phyloP scores from a whole-genome alignment of 1,140 invertebrate species.

The Macrocentrus cingulum region DNA sequence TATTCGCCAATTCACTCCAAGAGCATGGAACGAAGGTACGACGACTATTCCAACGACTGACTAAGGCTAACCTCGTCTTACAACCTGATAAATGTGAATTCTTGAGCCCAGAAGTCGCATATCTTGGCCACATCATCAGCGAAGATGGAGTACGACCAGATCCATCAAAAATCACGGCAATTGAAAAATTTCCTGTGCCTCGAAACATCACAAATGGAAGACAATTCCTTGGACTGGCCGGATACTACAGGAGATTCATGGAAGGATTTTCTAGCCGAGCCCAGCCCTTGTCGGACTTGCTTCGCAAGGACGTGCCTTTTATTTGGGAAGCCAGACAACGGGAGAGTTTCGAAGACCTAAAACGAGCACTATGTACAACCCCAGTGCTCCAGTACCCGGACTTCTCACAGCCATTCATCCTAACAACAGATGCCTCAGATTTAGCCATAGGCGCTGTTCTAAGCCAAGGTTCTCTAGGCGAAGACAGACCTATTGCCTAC shows the following conservation, averaged over 20 bases:
- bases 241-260: too few relatives aligned
- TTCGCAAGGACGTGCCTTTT: neutral
- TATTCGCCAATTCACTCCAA: neutral
- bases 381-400: too few relatives aligned
- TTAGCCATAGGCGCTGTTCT: neutral
- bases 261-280: neutral
- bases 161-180: conserved; percentile 31
- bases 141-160: conserved; percentile 32
- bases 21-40: neutral
- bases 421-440: neutral
- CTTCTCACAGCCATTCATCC: too few relatives aligned
- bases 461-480: too few relatives aligned
- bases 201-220: conserved; percentile 30
- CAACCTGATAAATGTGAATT: conserved; percentile 31
- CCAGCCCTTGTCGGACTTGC: neutral
- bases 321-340: too few relatives aligned
- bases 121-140: conserved; percentile 38
- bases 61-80: neutral
- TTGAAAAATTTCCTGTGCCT: conserved; percentile 35
- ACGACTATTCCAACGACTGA: neutral
- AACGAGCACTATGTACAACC: too few relatives aligned
- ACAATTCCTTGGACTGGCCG: too few relatives aligned
- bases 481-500: too few relatives aligned
- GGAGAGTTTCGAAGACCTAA: too few relatives aligned
- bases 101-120: conserved; percentile 26